These are phyloP conservation scores for Asbolus verrucosus DNA, from an alignment of 1,140 invertebrate genomes.

Conservation along the genomic window DNA sequence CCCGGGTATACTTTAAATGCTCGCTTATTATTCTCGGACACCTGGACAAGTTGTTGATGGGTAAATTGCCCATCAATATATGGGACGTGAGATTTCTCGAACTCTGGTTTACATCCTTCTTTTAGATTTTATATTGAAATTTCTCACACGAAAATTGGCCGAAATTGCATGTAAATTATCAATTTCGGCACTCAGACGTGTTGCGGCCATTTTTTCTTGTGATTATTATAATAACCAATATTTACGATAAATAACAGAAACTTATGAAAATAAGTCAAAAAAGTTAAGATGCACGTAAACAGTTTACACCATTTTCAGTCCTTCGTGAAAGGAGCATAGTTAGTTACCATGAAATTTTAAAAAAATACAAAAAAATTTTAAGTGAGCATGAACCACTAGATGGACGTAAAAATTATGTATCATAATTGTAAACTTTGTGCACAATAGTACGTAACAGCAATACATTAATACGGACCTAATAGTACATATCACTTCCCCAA, in stretches of 20 bases:
- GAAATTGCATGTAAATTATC: constrained; percentile 23
- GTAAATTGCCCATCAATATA: constrained; percentile 50
- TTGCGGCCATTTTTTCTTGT: constrained; percentile 11
- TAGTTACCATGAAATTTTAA: no score
- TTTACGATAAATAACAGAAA: constrained; percentile 8
- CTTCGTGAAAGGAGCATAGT: no score
- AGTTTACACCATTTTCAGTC: no score
- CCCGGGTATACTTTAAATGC: constrained; percentile 51
- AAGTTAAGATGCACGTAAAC: no score
- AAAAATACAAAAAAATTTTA: no score
- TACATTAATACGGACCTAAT: no score
- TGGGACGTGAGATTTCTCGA: constrained; percentile 48
- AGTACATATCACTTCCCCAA: no score
- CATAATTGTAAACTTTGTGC: no score
- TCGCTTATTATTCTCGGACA: constrained; percentile 33
- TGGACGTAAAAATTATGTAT: no score
- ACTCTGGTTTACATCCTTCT: constrained; percentile 22
- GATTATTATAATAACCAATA: constrained; percentile 33
- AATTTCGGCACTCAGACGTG: constrained; percentile 5
- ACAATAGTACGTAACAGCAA: no score
- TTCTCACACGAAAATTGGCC: constrained; percentile 31
- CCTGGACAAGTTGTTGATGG: constrained; percentile 51
- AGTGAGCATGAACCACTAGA: no score
- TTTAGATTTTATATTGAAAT: constrained; percentile 32
- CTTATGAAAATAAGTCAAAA: constrained; percentile 1